Evolutionary conservation across 2,113 vertebrate species (phyloP).

Genomic region (Cheirogaleus medius): DNA sequence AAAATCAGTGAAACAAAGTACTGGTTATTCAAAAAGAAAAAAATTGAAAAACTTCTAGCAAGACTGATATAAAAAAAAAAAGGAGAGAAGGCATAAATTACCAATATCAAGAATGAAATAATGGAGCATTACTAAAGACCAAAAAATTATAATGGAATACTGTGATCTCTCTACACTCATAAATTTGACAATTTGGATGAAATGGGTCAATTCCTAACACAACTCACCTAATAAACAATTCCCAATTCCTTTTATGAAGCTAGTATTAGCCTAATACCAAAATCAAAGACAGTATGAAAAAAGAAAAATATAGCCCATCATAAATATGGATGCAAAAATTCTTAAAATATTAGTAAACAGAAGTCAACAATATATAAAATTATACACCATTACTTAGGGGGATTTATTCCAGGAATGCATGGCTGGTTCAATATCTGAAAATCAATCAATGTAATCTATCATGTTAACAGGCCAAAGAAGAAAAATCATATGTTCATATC

Average conservation of each 20-base stretch:
- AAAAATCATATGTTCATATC: background rate
- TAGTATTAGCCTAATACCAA: background rate
- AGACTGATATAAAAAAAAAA: background rate
- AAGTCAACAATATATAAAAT: background rate
- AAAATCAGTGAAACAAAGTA: background rate
- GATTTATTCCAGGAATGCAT: background rate
- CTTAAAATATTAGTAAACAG: background rate
- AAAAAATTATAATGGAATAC: background rate
- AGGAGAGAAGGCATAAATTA: background rate
- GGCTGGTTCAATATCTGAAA: background rate
- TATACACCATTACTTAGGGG: background rate
- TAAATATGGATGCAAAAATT: background rate
- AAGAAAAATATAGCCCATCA: background rate
- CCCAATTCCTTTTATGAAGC: slow-evolving; percentile 11
- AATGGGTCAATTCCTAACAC: background rate
- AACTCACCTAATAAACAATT: background rate
- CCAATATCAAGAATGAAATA: background rate
- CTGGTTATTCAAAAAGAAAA: background rate
- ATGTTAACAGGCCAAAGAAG: background rate
- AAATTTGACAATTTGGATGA: background rate
- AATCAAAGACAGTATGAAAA: background rate
- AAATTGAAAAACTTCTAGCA: background rate
- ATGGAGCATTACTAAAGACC: background rate
- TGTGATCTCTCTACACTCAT: background rate
- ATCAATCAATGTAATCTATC: background rate